phyloP scores from a whole-genome alignment of 2,797 vertebrate species.

The Cephalopachus bancanus region DNA sequence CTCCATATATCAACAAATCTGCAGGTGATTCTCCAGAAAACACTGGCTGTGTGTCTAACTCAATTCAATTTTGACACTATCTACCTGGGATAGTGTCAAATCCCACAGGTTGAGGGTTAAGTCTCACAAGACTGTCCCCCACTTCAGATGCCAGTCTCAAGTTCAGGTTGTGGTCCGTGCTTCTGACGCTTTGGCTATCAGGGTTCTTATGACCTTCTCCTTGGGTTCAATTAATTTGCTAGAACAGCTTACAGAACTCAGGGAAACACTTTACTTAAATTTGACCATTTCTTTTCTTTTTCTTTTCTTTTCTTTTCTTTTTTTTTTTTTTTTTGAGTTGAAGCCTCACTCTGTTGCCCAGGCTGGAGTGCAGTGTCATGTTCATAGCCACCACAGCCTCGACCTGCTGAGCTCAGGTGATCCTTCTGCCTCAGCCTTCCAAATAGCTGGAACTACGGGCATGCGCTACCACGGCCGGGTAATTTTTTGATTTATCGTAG shows the following conservation, averaged over 20 bases:
- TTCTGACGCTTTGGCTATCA: not conserved
- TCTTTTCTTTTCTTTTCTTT: too few relatives aligned
- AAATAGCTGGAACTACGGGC: too few relatives aligned
- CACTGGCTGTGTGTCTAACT: not conserved
- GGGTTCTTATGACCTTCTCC: not conserved
- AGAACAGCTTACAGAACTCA: not conserved
- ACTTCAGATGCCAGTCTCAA: not conserved
- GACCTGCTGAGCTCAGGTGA: too few relatives aligned
- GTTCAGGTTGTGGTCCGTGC: not conserved
- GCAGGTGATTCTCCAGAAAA: not conserved
- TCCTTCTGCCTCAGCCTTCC: too few relatives aligned
- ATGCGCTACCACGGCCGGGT: too few relatives aligned
- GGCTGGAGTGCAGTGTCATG: too few relatives aligned
- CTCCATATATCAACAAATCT: not conserved
- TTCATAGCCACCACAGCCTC: too few relatives aligned
- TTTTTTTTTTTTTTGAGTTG: too few relatives aligned
- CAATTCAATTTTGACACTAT: not conserved
- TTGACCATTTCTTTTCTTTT: too few relatives aligned
- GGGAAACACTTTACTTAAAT: not conserved
- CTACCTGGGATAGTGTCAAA: not conserved
- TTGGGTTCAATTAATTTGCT: not conserved
- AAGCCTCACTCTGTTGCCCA: too few relatives aligned
- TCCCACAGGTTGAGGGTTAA: not conserved
- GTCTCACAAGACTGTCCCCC: not conserved
- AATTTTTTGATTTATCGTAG: too few relatives aligned